A percentile compares a stretch with the other conserved stretches of the same genome.
Conservation (phyloP, 92 coral and sea anemone species). For the Heliopora coerulea region DNA sequence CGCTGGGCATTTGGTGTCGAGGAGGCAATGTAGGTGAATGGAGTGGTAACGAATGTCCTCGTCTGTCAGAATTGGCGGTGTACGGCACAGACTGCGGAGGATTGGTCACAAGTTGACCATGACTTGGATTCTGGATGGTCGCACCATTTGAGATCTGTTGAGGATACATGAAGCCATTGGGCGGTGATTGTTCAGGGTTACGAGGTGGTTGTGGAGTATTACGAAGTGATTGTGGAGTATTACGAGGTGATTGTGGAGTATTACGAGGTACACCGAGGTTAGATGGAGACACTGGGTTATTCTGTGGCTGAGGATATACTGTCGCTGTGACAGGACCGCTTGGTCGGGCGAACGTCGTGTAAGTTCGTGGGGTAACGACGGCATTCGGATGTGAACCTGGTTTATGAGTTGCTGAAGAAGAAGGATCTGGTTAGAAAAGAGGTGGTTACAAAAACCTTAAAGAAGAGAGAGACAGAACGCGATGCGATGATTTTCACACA, state of each 20-base stretch:
- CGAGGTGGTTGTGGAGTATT: constrained; percentile 14
- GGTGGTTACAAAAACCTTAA: too few relatives aligned
- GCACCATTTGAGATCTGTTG: constrained; percentile 4
- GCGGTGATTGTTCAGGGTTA: constrained; percentile 15
- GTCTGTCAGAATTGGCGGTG: neutral
- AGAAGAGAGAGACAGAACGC: too few relatives aligned
- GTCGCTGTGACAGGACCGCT: constrained; percentile 76
- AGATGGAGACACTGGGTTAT: constrained; percentile 52
- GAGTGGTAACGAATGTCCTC: neutral
- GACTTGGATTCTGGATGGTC: neutral
- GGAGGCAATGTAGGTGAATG: neutral
- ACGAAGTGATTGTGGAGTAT: constrained; percentile 24
- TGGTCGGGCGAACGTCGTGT: constrained; percentile 18
- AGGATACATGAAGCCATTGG: constrained; percentile 7
- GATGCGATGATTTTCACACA: too few relatives aligned
- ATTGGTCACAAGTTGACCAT: neutral
- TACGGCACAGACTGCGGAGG: neutral
- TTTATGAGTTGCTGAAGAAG: constrained; percentile 12
- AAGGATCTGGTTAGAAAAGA: neutral
- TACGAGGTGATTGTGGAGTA: constrained; percentile 13
- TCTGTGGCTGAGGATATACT: constrained; percentile 83
- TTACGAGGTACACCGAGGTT: constrained; percentile 44
- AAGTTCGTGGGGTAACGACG: constrained; percentile 10
- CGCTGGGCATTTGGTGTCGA: neutral
- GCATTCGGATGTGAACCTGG: constrained; percentile 34